Conservation (phyloP, 2,888 invertebrate genomes). For the Itoplectis maculator region DNA sequence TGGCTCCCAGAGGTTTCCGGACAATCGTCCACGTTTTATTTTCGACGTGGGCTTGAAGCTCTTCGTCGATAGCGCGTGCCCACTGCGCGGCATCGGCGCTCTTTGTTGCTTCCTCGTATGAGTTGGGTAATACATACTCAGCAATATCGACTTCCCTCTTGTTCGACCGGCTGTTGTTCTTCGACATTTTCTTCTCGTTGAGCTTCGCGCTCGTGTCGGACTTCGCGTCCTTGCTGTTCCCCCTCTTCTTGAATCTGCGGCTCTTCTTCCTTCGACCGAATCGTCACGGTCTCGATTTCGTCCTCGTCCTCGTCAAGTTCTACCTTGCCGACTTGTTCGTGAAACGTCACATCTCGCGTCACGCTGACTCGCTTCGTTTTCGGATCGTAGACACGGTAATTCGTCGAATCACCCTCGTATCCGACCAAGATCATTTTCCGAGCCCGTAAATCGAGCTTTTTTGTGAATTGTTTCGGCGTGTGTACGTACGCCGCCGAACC, state of each 20-base stretch:
- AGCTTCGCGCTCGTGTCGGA: too few relatives aligned
- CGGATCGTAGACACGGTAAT: constrained; percentile 47
- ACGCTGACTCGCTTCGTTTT: not conserved
- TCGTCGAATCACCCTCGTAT: constrained; percentile 37
- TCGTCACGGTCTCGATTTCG: too few relatives aligned
- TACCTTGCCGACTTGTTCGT: not conserved
- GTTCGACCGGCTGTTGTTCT: too few relatives aligned
- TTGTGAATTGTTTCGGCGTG: constrained; percentile 58
- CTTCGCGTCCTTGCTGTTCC: too few relatives aligned
- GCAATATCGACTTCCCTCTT: too few relatives aligned
- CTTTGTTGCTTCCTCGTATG: not conserved
- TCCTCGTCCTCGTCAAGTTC: not conserved
- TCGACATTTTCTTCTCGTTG: too few relatives aligned
- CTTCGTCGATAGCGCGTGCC: not conserved
- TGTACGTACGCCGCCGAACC: constrained; percentile 62
- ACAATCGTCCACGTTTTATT: constrained; percentile 30
- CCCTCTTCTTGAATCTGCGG: too few relatives aligned
- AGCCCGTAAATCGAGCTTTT: constrained; percentile 67
- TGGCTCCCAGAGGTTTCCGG: not conserved
- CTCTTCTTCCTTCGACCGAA: not conserved
- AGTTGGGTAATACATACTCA: not conserved
- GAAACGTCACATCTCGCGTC: constrained; percentile 39
- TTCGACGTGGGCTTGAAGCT: constrained; percentile 1
- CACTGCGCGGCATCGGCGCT: not conserved
- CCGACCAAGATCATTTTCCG: constrained; percentile 65